These are phyloP conservation scores for Bellardia pandia DNA, from an alignment of 2,888 invertebrate genomes.

Conservation along the genomic window DNA sequence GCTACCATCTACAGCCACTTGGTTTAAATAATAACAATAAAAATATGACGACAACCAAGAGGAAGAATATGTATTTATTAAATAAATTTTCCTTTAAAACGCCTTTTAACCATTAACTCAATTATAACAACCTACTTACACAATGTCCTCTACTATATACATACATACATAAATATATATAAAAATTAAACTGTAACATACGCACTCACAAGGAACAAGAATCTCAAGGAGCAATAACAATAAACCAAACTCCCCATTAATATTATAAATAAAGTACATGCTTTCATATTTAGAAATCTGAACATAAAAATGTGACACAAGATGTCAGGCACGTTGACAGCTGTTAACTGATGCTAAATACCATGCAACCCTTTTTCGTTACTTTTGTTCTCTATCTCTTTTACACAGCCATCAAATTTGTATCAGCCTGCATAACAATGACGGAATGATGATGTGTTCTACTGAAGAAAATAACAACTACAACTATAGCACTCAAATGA, in stretches of 20 bases:
- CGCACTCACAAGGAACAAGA: constrained; percentile 21
- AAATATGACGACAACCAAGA: background rate
- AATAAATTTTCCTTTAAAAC: constrained; percentile 72
- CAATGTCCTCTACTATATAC: constrained; percentile 4
- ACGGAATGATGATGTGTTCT: constrained; percentile 35
- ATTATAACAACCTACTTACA: constrained; percentile 73
- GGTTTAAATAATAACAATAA: constrained; percentile 44
- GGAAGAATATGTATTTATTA: constrained; percentile 67
- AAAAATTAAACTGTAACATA: constrained; percentile 16
- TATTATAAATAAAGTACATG: constrained; percentile 8
- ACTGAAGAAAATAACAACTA: too few relatives aligned
- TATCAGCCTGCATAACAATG: constrained; percentile 25
- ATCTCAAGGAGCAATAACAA: constrained; percentile 66
- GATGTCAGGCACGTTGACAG: constrained; percentile 74
- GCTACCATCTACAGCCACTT: constrained; percentile 29
- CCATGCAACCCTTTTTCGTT: constrained; percentile 63
- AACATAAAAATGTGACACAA: constrained; percentile 68
- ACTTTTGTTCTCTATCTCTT: too few relatives aligned
- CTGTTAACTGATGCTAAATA: constrained; percentile 70
- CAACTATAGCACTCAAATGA: constrained; percentile 19
- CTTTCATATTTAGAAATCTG: constrained; percentile 40
- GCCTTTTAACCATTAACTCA: constrained; percentile 74
- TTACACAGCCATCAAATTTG: background rate
- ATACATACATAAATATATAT: background rate
- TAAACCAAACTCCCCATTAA: constrained; percentile 67